Conservation (phyloP, 2,113 vertebrate species). For the Callipepla squamata region DNA sequence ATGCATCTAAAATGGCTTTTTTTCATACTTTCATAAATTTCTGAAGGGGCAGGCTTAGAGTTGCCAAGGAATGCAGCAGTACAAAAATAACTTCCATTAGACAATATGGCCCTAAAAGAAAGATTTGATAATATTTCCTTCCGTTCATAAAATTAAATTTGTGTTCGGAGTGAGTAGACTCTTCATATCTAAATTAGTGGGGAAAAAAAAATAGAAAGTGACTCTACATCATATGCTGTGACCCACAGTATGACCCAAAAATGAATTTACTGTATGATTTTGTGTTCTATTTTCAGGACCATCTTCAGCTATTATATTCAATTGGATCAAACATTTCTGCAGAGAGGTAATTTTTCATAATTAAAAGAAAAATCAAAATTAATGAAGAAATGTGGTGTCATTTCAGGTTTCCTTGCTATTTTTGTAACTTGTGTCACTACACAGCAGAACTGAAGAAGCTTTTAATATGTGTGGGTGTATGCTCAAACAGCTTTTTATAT, state of each 20-base stretch:
- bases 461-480: not conserved
- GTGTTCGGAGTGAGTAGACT: not conserved
- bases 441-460: not conserved
- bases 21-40: not conserved
- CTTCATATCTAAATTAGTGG: not conserved
- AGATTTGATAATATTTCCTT: not conserved
- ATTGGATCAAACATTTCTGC: constrained; percentile 86
- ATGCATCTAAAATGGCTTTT: not conserved
- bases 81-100: not conserved
- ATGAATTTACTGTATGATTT: constrained; percentile 50
- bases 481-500: not conserved
- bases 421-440: not conserved
- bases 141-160: not conserved
- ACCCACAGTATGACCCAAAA: not conserved
- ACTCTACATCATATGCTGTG: not conserved
- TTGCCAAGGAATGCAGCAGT: not conserved
- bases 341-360: constrained; percentile 84
- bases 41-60: not conserved
- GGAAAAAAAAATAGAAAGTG: not conserved
- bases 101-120: not conserved
- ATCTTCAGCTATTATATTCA: constrained; percentile 89
- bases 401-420: constrained; percentile 27
- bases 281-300: constrained; percentile 85
- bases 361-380: not conserved
- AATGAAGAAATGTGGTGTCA: not conserved